phyloP scores from a whole-genome alignment of 2,888 invertebrate genomes.

The Tetanocera ferruginea region DNA sequence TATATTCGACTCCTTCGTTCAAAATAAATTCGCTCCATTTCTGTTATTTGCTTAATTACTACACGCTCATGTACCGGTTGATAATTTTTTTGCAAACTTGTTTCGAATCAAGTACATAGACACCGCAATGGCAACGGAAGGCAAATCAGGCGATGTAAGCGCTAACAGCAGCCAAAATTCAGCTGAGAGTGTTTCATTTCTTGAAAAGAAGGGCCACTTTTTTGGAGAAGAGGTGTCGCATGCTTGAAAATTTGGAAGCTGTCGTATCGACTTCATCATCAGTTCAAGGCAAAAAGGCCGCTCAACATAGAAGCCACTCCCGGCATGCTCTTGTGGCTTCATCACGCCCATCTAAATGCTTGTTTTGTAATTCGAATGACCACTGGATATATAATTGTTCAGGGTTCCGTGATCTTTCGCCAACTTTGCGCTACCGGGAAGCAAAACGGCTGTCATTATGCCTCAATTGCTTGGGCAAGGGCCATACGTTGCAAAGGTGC shows the following conservation, averaged over 20 bases:
- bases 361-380: no score
- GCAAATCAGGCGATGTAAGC: constrained; percentile 26
- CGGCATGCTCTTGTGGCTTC: no score
- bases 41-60: no score
- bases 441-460: not conserved
- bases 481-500: not conserved
- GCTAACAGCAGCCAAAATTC: constrained; percentile 38
- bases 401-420: not conserved
- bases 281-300: no score
- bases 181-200: not conserved
- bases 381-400: not conserved
- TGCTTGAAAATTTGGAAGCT: not conserved
- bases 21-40: no score
- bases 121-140: no score
- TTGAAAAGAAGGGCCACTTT: constrained; percentile 37
- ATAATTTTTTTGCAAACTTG: no score
- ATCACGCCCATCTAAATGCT: not conserved
- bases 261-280: not conserved
- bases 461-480: constrained; percentile 17
- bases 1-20: no score
- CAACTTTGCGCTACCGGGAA: not conserved
- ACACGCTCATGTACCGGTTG: no score
- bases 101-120: no score
- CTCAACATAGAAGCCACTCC: no score
- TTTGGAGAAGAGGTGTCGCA: constrained; percentile 29